Base-by-base conservation (phyloP, 2,113 vertebrate genomes). In the Aldabrachelys gigantea region DNA sequence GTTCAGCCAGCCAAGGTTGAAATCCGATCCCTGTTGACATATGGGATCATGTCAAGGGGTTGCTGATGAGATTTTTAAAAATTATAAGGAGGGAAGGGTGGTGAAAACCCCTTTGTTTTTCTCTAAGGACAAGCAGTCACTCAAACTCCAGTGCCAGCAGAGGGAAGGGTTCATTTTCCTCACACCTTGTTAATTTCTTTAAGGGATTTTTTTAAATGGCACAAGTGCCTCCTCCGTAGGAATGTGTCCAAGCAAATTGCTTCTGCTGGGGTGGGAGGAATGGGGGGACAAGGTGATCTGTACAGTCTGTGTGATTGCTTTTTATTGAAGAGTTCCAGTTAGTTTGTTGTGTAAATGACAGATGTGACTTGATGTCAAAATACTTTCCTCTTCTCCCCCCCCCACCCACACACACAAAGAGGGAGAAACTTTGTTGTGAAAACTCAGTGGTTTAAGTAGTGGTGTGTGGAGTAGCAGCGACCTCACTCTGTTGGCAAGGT, bases 361-460 rank as follows among this genome's bases (percentile, higher is more conserved):
- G 95, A 90, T 88, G 87, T 82, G 91, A 92, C 91, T 91, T 59
- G 94, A 97, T 97, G 97, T 96, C 96, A 96, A 97, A 97, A 97
- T 87, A 83, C 90, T 95, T 97, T 96, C 95, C 97, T 96, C 96
- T 94, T 53, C 56, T 96, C 87, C 79, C 62, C 56, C 44, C 44
- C 2, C 44, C 44, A 6, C 44, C 44, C 41, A 41, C 41, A 41
- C 41, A 41, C 41, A 41, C 41, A 80, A 1, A 6, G 86, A 91
- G 84, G 91, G n/a, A 80, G 24, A 91, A 54, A 95, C 82, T 49
- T 50, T 81, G 83, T 95, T 95, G 87, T 95, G 91, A 94, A 93
- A 97, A 94, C 83, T 91, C 89, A 19, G 52, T 41, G 80, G 86
- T 90, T 88, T 47, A 10, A 24, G 6, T 8, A 10, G 29, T 21